Conservation (phyloP, 2,113 vertebrate genomes). For the Mobula hypostoma region DNA sequence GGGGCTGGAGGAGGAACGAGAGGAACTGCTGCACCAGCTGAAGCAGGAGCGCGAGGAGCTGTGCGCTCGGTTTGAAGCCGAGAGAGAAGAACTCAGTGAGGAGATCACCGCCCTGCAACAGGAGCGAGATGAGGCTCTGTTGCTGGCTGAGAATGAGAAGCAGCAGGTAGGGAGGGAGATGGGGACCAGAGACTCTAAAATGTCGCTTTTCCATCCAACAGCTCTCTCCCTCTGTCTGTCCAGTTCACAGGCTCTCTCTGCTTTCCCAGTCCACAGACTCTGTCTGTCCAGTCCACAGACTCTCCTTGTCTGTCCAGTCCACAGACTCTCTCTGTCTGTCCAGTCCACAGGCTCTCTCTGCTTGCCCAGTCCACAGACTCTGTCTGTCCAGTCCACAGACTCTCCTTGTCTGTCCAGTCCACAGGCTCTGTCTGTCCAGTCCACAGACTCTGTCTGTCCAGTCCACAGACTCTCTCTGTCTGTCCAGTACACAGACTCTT, state of each 20-base stretch:
- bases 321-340: background rate
- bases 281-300: background rate
- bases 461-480: too few species aligned
- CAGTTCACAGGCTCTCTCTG: too few species aligned
- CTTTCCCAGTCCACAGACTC: too few species aligned
- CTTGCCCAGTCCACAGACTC: too few species aligned
- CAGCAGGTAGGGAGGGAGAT: slow-evolving; percentile 66
- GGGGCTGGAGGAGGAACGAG: slow-evolving; percentile 63
- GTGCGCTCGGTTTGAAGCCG: slow-evolving; percentile 54
- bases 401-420: too few species aligned
- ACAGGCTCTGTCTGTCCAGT: too few species aligned
- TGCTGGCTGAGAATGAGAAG: slow-evolving; percentile 76
- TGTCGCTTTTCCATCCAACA: background rate
- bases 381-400: too few species aligned
- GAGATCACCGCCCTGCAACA: slow-evolving; percentile 61
- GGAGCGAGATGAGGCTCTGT: slow-evolving; percentile 67
- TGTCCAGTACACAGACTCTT: too few species aligned
- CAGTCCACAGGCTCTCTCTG: too few species aligned
- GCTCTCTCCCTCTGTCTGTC: too few species aligned
- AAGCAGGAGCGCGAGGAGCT: slow-evolving; percentile 68
- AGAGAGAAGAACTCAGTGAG: slow-evolving; percentile 67
- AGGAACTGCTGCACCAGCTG: slow-evolving; percentile 55
- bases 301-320: too few species aligned
- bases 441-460: too few species aligned
- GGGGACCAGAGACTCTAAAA: background rate